Percentiles rank a stretch among this genome's conserved stretches.
These are phyloP conservation scores for Cisticola juncidis DNA, from an alignment of 2,113 vertebrate genomes.

Conservation along the genomic window DNA sequence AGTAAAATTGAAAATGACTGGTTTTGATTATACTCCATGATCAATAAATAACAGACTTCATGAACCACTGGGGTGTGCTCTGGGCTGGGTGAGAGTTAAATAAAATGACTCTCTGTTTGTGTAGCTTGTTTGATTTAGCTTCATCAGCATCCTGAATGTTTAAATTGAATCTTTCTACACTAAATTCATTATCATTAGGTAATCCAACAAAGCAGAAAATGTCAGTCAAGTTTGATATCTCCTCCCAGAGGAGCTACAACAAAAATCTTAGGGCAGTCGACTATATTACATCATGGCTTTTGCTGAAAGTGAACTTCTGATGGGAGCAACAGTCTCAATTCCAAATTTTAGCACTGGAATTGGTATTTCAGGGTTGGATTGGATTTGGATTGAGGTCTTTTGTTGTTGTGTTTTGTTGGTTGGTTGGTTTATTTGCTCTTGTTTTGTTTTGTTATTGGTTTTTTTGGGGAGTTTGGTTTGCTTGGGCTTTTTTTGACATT, in stretches of 20 bases:
- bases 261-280: not conserved
- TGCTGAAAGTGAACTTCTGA: not conserved
- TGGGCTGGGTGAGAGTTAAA: not conserved
- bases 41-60: slow-evolving; percentile 30
- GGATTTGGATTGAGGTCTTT: not conserved
- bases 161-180: slow-evolving; percentile 20
- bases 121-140: slow-evolving; percentile 44
- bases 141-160: not conserved
- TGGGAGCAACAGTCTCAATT: not conserved
- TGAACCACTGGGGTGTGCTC: not conserved
- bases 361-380: not conserved
- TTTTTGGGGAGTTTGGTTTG: not conserved
- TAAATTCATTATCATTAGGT: slow-evolving; percentile 30
- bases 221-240: not conserved
- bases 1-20: not conserved
- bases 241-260: not conserved
- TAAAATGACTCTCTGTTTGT: slow-evolving; percentile 11
- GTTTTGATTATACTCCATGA: slow-evolving; percentile 21
- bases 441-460: not conserved
- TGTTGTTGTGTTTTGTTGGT: not conserved
- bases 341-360: not conserved
- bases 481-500: not conserved
- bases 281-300: not conserved
- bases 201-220: not conserved
- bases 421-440: not conserved